These are phyloP conservation scores for Centruroides sculpturatus DNA, from an alignment of 1,140 invertebrate species.

Conservation along the genomic window DNA sequence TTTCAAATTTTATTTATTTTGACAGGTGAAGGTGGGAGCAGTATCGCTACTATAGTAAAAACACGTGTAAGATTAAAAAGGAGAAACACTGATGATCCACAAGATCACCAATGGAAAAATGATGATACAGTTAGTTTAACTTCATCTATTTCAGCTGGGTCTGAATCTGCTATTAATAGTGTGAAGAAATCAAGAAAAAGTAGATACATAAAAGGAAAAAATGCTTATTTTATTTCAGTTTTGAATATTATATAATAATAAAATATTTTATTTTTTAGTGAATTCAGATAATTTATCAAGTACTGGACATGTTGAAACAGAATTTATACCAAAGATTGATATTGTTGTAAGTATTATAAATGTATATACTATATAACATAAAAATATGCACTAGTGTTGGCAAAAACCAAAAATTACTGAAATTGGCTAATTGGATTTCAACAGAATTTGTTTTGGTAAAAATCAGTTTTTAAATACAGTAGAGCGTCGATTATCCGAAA, in stretches of 20 bases:
- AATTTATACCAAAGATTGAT: slow-evolving; percentile 6
- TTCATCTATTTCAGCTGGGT: slow-evolving; percentile 1
- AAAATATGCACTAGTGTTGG: not conserved
- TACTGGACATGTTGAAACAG: slow-evolving; percentile 7
- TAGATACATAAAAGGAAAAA: not conserved
- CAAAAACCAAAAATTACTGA: not conserved
- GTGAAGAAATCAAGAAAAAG: not conserved
- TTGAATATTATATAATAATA: too few relatives aligned
- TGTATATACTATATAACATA: too few relatives aligned
- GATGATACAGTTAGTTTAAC: slow-evolving; percentile 1
- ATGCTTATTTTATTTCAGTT: not conserved
- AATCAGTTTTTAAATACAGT: too few relatives aligned
- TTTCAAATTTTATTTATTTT: not conserved
- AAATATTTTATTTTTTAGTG: not conserved
- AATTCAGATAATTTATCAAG: slow-evolving; percentile 5
- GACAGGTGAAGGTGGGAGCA: not conserved
- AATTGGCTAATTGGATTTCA: too few relatives aligned
- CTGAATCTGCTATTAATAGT: not conserved
- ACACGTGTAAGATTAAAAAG: slow-evolving; percentile 12
- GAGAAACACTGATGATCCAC: slow-evolving; percentile 10
- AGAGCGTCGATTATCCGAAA: too few relatives aligned
- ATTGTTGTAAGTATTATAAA: slow-evolving; percentile 7
- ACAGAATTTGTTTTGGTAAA: too few relatives aligned
- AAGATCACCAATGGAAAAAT: not conserved
- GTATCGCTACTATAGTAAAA: slow-evolving; percentile 14